phyloP scores from a whole-genome alignment of 2,113 vertebrate genomes.

The Chloebia gouldiae region DNA sequence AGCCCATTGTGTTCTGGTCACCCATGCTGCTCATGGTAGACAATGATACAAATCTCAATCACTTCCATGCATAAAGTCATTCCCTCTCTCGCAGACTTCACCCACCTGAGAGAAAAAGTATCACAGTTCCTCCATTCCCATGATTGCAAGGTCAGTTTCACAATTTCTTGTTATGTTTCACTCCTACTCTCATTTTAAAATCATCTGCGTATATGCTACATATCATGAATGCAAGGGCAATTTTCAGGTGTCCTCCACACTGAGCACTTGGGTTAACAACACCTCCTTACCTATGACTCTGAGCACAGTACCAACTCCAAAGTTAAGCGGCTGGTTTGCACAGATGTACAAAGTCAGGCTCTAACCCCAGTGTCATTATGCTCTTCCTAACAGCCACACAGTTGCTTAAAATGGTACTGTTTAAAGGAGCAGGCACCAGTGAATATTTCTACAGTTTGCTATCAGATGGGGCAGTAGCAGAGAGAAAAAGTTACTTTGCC shows the following conservation, averaged over 20 bases:
- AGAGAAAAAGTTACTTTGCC: not conserved
- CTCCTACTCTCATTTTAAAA: not conserved
- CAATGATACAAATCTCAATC: not conserved
- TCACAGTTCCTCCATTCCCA: not conserved
- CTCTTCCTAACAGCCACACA: not conserved
- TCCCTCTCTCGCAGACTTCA: not conserved
- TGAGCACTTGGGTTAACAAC: not conserved
- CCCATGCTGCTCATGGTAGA: not conserved
- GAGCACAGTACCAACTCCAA: slow-evolving; percentile 2
- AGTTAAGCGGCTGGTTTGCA: slow-evolving; percentile 4
- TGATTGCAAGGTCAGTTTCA: not conserved
- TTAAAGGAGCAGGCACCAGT: not conserved
- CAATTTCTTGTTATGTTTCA: not conserved
- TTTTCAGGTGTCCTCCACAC: not conserved
- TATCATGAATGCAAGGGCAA: not conserved
- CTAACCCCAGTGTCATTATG: not conserved
- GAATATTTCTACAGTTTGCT: not conserved
- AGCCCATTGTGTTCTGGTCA: not conserved
- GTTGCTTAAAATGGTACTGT: not conserved
- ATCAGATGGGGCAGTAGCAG: not conserved
- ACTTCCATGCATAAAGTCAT: not conserved
- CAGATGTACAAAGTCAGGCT: not conserved
- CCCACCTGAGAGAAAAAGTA: not conserved
- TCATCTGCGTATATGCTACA: not conserved
- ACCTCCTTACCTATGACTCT: slow-evolving; percentile 21